phyloP scores from a whole-genome alignment of 2,888 invertebrate genomes.

The Sturmia bella region DNA sequence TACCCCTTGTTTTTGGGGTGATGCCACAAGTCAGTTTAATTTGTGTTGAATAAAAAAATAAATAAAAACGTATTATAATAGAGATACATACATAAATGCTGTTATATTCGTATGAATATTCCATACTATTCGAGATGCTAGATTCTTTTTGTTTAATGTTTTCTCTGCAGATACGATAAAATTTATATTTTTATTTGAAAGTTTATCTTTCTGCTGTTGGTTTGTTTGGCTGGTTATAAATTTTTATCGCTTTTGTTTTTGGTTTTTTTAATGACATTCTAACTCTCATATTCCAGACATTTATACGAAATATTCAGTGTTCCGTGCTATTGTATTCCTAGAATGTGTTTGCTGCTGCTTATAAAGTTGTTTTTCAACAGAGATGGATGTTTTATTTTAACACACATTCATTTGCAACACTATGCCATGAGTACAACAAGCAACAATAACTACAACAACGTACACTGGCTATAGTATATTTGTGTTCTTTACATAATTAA shows the following conservation, averaged over 20 bases:
- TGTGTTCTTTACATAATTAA: constrained; percentile 62
- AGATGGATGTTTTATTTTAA: constrained; percentile 26
- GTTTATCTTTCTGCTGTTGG: constrained; percentile 63
- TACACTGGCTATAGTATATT: constrained; percentile 22
- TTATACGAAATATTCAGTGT: constrained; percentile 42
- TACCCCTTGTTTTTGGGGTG: constrained; percentile 19
- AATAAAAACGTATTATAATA: constrained; percentile 19
- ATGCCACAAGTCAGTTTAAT: constrained; percentile 62
- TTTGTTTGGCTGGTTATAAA: constrained; percentile 66
- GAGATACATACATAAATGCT: constrained; percentile 57
- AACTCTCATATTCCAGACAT: constrained; percentile 60
- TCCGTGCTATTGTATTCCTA: constrained; percentile 27
- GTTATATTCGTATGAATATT: constrained; percentile 39
- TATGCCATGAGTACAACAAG: constrained; percentile 11
- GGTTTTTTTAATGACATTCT: constrained; percentile 64
- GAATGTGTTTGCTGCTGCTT: constrained; percentile 26
- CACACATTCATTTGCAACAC: constrained; percentile 33
- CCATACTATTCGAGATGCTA: constrained; percentile 37
- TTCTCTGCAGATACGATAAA: constrained; percentile 42
- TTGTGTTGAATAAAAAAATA: constrained; percentile 38
- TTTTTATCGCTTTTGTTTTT: constrained; percentile 63
- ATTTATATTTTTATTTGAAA: constrained; percentile 61
- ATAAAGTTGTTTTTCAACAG: constrained; percentile 52
- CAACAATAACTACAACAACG: constrained; percentile 35
- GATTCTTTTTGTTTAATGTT: constrained; percentile 58